Conservation (phyloP, 2,113 vertebrate species). For the Psephotus haematonotus region DNA sequence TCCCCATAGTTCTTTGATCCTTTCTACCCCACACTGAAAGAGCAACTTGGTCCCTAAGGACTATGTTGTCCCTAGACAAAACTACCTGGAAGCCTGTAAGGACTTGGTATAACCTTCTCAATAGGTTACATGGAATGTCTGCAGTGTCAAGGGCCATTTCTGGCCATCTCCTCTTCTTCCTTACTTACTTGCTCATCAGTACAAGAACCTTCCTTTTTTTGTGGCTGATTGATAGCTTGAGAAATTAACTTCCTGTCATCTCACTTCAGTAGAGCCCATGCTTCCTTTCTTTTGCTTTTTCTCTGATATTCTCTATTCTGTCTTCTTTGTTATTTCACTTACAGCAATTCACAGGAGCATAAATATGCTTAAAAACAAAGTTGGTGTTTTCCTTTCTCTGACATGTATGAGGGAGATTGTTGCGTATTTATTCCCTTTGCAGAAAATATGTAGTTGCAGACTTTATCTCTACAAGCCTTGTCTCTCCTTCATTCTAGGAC, state of each 20-base stretch:
- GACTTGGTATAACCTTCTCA: background rate
- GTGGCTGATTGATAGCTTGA: background rate
- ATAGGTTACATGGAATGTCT: background rate
- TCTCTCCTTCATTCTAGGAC: constrained; percentile 72
- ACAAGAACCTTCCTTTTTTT: background rate
- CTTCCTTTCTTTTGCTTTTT: background rate
- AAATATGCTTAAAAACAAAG: background rate
- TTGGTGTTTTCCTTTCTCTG: background rate
- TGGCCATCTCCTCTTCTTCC: background rate
- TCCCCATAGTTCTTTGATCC: background rate
- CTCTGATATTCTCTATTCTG: background rate
- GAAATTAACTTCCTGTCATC: background rate
- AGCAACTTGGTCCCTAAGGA: background rate
- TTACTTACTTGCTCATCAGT: background rate
- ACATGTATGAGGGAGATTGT: background rate
- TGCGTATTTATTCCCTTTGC: background rate
- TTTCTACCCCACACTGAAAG: background rate
- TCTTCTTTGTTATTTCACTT: background rate
- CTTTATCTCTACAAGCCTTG: background rate
- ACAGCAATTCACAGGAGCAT: background rate
- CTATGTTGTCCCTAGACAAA: background rate
- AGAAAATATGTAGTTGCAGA: background rate
- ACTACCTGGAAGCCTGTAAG: background rate
- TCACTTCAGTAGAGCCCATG: background rate
- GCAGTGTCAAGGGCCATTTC: background rate